These are phyloP conservation scores for Craterocephalus amniculus DNA, from an alignment of 2,797 vertebrate species.

Conservation along the genomic window DNA sequence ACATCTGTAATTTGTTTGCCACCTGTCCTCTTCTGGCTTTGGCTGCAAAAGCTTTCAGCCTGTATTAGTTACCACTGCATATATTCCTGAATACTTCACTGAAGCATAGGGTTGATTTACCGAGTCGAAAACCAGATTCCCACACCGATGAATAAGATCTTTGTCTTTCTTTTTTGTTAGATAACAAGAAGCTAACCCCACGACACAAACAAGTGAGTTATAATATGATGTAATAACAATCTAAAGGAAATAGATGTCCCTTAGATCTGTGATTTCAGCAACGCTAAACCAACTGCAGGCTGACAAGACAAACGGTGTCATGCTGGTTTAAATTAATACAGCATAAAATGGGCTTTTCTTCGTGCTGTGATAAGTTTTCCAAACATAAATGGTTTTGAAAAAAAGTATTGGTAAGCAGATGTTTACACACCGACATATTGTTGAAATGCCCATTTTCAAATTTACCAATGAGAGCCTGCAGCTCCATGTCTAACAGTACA, in stretches of 20 bases:
- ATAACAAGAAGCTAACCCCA: neutral
- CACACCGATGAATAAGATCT: neutral
- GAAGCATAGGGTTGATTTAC: neutral
- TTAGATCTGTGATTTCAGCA: neutral
- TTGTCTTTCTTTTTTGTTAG: neutral
- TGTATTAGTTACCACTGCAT: too few species aligned
- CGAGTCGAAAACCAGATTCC: neutral
- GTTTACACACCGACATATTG: neutral
- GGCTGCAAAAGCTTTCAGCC: too few species aligned
- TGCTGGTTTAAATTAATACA: neutral
- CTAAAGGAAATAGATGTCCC: neutral
- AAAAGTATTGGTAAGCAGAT: slow-evolving; percentile 2
- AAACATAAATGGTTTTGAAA: slow-evolving; percentile 6
- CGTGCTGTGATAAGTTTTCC: neutral
- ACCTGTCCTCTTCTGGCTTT: neutral
- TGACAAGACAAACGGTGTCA: neutral
- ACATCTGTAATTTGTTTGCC: neutral
- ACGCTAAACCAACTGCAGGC: neutral
- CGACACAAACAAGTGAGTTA: neutral
- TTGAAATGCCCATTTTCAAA: neutral
- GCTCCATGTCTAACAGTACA: slow-evolving; percentile 1
- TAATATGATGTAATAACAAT: neutral
- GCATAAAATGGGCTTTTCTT: neutral
- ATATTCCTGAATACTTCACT: too few species aligned
- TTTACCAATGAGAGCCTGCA: slow-evolving; percentile 5